phyloP scores from a whole-genome alignment of 2,797 vertebrate species.

The Cuniculus paca region DNA sequence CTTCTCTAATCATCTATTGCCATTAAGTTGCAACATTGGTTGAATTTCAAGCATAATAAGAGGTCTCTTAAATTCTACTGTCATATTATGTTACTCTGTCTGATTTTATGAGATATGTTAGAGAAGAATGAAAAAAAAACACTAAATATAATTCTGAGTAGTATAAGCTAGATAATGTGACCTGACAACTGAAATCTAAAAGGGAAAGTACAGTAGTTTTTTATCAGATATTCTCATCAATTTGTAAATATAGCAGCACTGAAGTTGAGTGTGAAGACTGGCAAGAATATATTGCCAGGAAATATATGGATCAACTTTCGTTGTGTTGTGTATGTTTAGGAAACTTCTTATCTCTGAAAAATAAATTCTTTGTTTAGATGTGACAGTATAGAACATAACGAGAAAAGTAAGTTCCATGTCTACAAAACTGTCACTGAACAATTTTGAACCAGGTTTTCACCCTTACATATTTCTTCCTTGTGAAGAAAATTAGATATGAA shows the following conservation, averaged over 20 bases:
- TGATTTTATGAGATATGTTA: slow-evolving; percentile 86
- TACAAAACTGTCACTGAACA: not conserved
- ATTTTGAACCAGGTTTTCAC: not conserved
- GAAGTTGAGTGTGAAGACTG: slow-evolving; percentile 49
- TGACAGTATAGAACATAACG: not conserved
- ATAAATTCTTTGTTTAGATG: not conserved
- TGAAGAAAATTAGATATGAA: slow-evolving; percentile 12
- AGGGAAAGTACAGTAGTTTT: slow-evolving; percentile 78
- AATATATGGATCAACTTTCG: slow-evolving; percentile 63
- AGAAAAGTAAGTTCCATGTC: not conserved
- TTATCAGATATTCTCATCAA: not conserved
- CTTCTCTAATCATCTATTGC: slow-evolving; percentile 82
- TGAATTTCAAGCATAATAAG: slow-evolving; percentile 87
- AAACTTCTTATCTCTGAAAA: slow-evolving; percentile 4
- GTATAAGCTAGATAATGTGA: slow-evolving; percentile 84
- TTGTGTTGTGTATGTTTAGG: slow-evolving; percentile 38
- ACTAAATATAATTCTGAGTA: slow-evolving; percentile 83
- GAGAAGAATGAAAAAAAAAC: slow-evolving; percentile 82
- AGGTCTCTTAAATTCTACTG: slow-evolving; percentile 85
- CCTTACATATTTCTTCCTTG: slow-evolving; percentile 22
- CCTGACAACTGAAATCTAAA: slow-evolving; percentile 86
- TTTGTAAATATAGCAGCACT: slow-evolving; percentile 74
- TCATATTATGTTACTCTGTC: slow-evolving; percentile 82
- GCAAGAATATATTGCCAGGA: slow-evolving; percentile 53
- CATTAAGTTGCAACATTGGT: slow-evolving; percentile 75